Evolutionary conservation across 1,140 invertebrate genomes (phyloP).

Genomic region (Magallana angulata): DNA sequence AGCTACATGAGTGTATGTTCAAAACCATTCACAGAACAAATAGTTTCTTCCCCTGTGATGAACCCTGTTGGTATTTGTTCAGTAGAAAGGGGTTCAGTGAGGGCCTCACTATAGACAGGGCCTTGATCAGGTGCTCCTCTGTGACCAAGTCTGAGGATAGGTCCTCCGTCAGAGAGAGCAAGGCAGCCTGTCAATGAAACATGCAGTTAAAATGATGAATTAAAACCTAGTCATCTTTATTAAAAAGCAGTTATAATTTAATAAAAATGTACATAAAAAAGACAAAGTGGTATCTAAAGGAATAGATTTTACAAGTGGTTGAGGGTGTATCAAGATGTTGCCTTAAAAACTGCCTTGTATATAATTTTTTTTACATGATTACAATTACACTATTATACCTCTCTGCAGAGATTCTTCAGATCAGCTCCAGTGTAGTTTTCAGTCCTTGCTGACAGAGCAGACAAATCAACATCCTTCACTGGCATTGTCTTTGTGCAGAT

Average conservation of each 20-base stretch:
- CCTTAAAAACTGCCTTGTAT: no score
- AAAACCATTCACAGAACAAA: not conserved
- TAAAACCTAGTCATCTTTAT: no score
- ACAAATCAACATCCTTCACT: slow-evolving; percentile 61
- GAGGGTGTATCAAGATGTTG: no score
- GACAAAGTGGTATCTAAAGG: no score
- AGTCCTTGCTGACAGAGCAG: slow-evolving; percentile 61
- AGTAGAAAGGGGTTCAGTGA: not conserved
- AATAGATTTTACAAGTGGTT: no score
- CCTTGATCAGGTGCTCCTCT: not conserved
- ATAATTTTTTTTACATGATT: no score
- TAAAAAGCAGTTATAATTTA: no score
- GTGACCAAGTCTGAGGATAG: not conserved
- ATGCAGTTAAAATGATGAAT: no score
- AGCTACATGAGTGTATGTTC: no score
- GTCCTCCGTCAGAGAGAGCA: not conserved
- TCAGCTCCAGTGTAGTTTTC: slow-evolving; percentile 74
- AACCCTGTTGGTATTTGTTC: not conserved
- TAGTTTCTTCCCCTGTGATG: not conserved
- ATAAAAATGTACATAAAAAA: no score
- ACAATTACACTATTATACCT: slow-evolving; percentile 78
- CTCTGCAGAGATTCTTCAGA: slow-evolving; percentile 85
- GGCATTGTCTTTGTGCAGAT: slow-evolving; percentile 68
- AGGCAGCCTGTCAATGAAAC: not conserved
- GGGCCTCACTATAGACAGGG: slow-evolving; percentile 3